Evolutionary conservation across 2,113 vertebrate species (phyloP), one percentile per base, ranked within the genome.

Genomic region (Pygoscelis antarcticus): DNA sequence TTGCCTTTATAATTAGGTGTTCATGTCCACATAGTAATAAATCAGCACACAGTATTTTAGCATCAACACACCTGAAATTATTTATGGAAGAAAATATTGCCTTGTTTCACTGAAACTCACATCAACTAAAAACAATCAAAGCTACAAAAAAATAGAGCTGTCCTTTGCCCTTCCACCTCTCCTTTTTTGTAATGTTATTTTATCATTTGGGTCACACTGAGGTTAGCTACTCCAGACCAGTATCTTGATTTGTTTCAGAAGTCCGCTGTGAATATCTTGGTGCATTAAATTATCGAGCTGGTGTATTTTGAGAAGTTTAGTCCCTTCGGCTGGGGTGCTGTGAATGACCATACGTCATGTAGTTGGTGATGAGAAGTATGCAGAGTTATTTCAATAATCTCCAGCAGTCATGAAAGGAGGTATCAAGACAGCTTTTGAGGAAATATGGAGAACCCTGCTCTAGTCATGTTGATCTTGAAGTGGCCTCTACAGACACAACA

Each of bases 1-100:
- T 91, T 93, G 10, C 34, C 34, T 68, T 93, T 91, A 65, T 76
- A 87, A 87, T 60, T 74, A 79, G 30, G 18, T 20, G 21, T 60
- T 85, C 13, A 10, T 68, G 52, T 76, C 75, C 58, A 92, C 3
- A 61, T 27, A 68, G 13, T 29, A 55, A 62, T 16, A 87, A 83
- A 89, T 17, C 26, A 93, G 9, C 19, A 74, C 5, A 25, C 2
- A 34, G 3, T n/a, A 25, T 62, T 74, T 69, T 61, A 88, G 8
- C 52, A 55, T 57, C 44, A 77, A 54, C 2, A 1, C 5, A 62
- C 11, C 11, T 58, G 32, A 83, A 92, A 68, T 46, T 60, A 65
- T 57, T 75, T 57, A 40, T 6, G 36, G 30, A 88, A 83, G 30
- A 90, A 70, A 29, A 52, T 32, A 65, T 21, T 54, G 4, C 5